A percentile compares a stretch with the other conserved stretches of the same genome.
These are phyloP conservation scores for Drosophila lacteicornis DNA, from an alignment of 1,140 invertebrate genomes.

Conservation along the genomic window DNA sequence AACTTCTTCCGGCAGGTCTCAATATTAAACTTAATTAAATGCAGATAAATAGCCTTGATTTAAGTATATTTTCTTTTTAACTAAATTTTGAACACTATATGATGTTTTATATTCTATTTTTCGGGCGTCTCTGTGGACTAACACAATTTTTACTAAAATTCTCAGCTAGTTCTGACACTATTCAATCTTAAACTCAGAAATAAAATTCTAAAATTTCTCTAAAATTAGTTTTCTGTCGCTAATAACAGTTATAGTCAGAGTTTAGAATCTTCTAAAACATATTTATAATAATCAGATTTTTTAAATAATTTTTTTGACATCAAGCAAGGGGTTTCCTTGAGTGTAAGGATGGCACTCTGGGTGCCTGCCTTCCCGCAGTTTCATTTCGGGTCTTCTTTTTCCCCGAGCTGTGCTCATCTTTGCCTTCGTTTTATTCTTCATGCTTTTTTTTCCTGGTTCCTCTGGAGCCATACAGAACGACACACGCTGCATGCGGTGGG, in stretches of 20 bases:
- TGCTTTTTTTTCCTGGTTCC: constrained; percentile 23
- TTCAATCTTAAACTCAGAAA: too few species aligned
- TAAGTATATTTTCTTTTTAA: too few species aligned
- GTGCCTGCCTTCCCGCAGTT: constrained; percentile 73
- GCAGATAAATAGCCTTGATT: too few species aligned
- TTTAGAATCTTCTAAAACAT: too few species aligned
- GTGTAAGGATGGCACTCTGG: constrained; percentile 34
- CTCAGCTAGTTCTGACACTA: background rate
- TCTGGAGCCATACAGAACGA: constrained; percentile 67
- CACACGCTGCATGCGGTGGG: constrained; percentile 82
- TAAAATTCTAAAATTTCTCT: too few species aligned
- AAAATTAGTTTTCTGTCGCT: too few species aligned
- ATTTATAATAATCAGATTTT: too few species aligned
- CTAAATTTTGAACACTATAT: background rate
- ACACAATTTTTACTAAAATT: background rate
- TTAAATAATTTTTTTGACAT: background rate
- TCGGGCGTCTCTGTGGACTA: rapidly evolving
- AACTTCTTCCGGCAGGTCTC: background rate
- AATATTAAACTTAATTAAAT: background rate
- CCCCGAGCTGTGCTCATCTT: constrained; percentile 39
- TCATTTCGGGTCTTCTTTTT: constrained; percentile 30
- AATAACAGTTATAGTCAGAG: too few species aligned
- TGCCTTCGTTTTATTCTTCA: constrained; percentile 27
- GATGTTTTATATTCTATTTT: rapidly evolving
- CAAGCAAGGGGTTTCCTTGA: background rate